Conservation (phyloP, 2,888 invertebrate species). For the Microplitis manilae region DNA sequence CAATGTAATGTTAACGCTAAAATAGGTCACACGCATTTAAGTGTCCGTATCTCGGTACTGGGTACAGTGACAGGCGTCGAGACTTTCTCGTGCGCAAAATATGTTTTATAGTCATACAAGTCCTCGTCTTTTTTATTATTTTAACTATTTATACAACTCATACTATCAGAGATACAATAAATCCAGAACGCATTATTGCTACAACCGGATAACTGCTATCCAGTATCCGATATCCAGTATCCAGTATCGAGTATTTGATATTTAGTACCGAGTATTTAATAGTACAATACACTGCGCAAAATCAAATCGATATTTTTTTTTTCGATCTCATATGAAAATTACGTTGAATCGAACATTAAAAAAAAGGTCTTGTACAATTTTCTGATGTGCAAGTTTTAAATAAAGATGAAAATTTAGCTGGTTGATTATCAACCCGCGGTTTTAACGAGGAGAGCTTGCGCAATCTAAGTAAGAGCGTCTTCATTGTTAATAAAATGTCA, state of each 20-base stretch:
- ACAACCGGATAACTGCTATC: neutral
- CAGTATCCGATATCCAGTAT: too few relatives aligned
- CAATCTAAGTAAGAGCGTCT: neutral
- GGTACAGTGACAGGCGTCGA: slow-evolving; percentile 1
- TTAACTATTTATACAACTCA: slow-evolving; percentile 4
- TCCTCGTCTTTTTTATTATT: slow-evolving; percentile 3
- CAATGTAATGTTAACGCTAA: slow-evolving; percentile 7
- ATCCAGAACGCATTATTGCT: neutral
- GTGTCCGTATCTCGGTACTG: slow-evolving; percentile 14
- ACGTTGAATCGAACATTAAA: too few relatives aligned
- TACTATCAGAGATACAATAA: neutral
- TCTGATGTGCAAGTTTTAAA: too few relatives aligned
- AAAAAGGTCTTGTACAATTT: too few relatives aligned
- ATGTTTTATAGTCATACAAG: slow-evolving; percentile 17
- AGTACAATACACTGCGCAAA: too few relatives aligned
- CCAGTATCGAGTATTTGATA: too few relatives aligned
- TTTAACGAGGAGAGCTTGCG: neutral
- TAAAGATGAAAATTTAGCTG: too few relatives aligned
- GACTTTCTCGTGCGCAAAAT: slow-evolving; percentile 30
- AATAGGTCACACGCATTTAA: slow-evolving; percentile 32
- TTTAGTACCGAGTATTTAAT: too few relatives aligned
- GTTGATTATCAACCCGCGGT: too few relatives aligned
- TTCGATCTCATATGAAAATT: too few relatives aligned
- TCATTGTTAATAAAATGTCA: neutral
- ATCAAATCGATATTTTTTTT: too few relatives aligned